Conservation (phyloP, 2,113 vertebrate species). For the Nesogale talazaci region DNA sequence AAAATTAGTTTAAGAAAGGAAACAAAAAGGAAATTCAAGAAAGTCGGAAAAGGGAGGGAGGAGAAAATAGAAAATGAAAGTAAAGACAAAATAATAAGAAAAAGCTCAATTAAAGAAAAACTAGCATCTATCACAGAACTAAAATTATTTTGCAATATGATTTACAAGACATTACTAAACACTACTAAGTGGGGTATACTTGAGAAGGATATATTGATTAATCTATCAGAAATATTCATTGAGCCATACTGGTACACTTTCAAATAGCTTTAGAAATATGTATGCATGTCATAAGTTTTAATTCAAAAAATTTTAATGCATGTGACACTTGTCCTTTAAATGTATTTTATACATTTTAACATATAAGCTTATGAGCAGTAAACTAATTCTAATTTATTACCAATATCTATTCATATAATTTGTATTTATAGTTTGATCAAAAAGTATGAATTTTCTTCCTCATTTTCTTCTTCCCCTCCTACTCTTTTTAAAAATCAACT, state of each 20-base stretch:
- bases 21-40: neutral
- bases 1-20: neutral
- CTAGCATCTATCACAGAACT: neutral
- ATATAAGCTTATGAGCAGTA: neutral
- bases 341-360: neutral
- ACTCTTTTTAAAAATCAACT: neutral
- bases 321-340: neutral
- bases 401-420: neutral
- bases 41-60: neutral
- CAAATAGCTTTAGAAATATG: neutral
- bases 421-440: neutral
- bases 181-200: neutral
- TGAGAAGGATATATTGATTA: neutral
- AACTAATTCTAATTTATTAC: neutral
- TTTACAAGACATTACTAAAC: neutral
- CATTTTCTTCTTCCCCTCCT: neutral
- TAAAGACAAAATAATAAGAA: neutral
- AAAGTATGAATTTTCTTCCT: neutral
- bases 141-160: neutral
- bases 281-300: neutral
- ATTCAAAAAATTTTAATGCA: neutral
- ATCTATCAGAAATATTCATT: neutral
- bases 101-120: constrained; percentile 4
- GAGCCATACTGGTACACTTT: neutral
- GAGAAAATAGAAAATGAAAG: neutral